These are phyloP conservation scores for Rosalia funebris DNA, from an alignment of 2,888 invertebrate species.

Conservation along the genomic window DNA sequence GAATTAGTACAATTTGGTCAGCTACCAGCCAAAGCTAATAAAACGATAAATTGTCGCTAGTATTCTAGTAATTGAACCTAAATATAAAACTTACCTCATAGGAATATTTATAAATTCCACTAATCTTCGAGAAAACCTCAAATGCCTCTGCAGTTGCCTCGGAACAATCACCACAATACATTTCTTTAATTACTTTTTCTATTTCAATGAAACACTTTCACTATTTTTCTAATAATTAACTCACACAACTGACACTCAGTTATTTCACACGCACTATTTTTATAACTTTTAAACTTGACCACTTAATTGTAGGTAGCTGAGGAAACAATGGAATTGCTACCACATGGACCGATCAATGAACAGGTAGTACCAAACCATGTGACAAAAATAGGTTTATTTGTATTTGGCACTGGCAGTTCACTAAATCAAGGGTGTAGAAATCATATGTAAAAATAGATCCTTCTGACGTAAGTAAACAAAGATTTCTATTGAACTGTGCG, in stretches of 20 bases:
- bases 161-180: slow-evolving; percentile 57
- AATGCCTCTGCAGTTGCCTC: slow-evolving; percentile 54
- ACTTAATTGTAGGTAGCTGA: background rate
- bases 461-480: slow-evolving; percentile 37
- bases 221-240: too few species aligned
- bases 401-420: slow-evolving; percentile 39
- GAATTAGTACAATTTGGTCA: too few species aligned
- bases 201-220: background rate
- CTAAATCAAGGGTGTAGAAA: slow-evolving; percentile 42
- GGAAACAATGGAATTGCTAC: background rate
- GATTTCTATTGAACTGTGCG: slow-evolving; percentile 8
- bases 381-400: slow-evolving; percentile 22
- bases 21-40: too few species aligned
- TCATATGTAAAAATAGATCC: slow-evolving; percentile 40
- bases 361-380: slow-evolving; percentile 33
- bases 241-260: background rate
- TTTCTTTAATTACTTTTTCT: slow-evolving; percentile 36
- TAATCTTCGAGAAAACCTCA: slow-evolving; percentile 54
- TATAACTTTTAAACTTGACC: slow-evolving; percentile 5
- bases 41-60: background rate
- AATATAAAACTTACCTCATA: slow-evolving; percentile 56
- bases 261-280: background rate
- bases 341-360: slow-evolving; percentile 19
- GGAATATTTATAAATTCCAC: slow-evolving; percentile 53
- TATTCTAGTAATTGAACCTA: slow-evolving; percentile 23